Evolutionary conservation across 2,888 invertebrate genomes (phyloP).

Genomic region (Diarsia mendica): DNA sequence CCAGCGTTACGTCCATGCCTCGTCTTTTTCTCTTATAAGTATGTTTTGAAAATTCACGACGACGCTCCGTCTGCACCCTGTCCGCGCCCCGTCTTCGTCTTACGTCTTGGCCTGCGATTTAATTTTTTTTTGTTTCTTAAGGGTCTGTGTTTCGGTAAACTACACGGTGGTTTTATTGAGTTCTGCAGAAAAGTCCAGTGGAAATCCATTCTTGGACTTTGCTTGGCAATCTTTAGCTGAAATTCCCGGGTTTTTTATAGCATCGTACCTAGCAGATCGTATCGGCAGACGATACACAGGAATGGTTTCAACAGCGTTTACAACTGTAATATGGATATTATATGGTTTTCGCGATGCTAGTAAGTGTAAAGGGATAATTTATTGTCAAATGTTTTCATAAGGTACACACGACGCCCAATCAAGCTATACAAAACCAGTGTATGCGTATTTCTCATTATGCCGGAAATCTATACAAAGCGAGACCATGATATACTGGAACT

Average conservation of each 20-base stretch:
- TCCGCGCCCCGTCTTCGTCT: no score
- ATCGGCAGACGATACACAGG: constrained; percentile 78
- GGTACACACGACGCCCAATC: neutral
- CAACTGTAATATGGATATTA: constrained; percentile 71
- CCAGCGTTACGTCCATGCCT: no score
- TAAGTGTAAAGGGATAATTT: constrained; percentile 44
- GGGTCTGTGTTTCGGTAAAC: constrained; percentile 87
- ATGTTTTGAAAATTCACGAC: no score
- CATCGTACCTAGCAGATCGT: constrained; percentile 83
- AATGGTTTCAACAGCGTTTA: constrained; percentile 67
- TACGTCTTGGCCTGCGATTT: no score
- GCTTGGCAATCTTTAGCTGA: constrained; percentile 91
- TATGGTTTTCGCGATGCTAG: constrained; percentile 66
- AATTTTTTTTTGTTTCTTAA: constrained; percentile 61
- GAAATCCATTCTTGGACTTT: constrained; percentile 92
- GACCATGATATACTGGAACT: no score
- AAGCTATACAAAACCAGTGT: no score
- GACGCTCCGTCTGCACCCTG: no score
- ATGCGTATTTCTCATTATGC: no score
- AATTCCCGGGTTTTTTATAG: constrained; percentile 91
- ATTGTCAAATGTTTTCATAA: neutral
- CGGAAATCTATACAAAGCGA: no score
- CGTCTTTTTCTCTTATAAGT: no score
- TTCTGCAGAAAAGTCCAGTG: constrained; percentile 87
- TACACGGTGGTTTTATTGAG: constrained; percentile 89